Evolutionary conservation across 2,888 invertebrate species (phyloP).

Genomic region (Amphipyra berbera): DNA sequence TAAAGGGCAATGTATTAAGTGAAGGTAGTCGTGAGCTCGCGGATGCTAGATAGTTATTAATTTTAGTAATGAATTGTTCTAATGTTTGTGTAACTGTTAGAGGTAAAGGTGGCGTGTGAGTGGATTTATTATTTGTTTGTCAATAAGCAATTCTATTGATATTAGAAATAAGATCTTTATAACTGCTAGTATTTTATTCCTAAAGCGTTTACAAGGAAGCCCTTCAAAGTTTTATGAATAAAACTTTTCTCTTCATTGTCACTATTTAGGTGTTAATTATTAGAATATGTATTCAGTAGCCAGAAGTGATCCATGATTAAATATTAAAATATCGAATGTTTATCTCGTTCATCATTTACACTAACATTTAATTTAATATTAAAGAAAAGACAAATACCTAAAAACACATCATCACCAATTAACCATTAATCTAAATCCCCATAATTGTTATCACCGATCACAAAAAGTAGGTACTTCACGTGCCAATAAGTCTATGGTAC

Average conservation of each 20-base stretch:
- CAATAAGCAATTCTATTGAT: neutral
- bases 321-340: too few relatives aligned
- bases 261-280: too few relatives aligned
- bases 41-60: conserved; percentile 41
- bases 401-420: conserved; percentile 21
- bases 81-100: conserved; percentile 24
- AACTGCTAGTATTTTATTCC: too few relatives aligned
- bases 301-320: too few relatives aligned
- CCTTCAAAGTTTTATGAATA: too few relatives aligned
- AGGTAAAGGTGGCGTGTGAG: neutral
- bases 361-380: neutral
- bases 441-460: conserved; percentile 34
- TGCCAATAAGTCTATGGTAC: conserved; percentile 66
- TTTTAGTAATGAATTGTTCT: conserved; percentile 51
- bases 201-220: too few relatives aligned
- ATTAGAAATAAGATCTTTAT: too few relatives aligned
- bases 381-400: neutral
- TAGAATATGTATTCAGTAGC: too few relatives aligned
- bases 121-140: neutral
- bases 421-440: conserved; percentile 24
- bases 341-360: too few relatives aligned
- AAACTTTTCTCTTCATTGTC: too few relatives aligned
- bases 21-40: conserved; percentile 45
- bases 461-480: conserved; percentile 22
- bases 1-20: conserved; percentile 63